Base-by-base conservation (phyloP, 2,113 vertebrate genomes). In the Gopherus flavomarginatus region DNA sequence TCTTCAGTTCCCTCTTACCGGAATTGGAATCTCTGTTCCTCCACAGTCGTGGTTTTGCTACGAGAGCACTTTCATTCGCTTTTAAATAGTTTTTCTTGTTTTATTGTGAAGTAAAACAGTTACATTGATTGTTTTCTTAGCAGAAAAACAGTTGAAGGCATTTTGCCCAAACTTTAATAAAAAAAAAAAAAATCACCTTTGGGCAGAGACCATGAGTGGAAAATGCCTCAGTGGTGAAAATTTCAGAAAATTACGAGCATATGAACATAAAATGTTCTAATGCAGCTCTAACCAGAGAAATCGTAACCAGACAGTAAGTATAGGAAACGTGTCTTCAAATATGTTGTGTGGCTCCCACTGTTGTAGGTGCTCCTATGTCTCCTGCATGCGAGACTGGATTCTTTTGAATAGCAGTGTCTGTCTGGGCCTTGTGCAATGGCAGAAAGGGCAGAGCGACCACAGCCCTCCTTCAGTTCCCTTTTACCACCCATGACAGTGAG, bases 381-480 rank as follows among this genome's bases (percentile, higher is more conserved):
- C 38, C 56, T 78, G n/a, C 13, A 1, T 44, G 42, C 29, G 7
- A 27, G 47, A 6, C 69, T 12, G 11, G 69, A 11, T 16, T 77
- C 38, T 77, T 75, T 38, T 9, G 88, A 65, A 56, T 1, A 53
- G 62, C 3, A 42, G 8, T 6, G 9, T 49, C n/a, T 59, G 52
- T 42, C 65, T 16, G 11, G 4, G 17, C n/a, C 11, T 57, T 24
- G 50, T 16, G 31, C 35, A 6, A 7, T 1, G 14, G 5, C 31
- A 56, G 77, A 44, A 21, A 5, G 21, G 26, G 72, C 47, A 65
- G 44, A 44, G 69, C 16, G 29, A n/a, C 79, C 24, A 21, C 26
- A 16, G 4, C 42, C 24, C 2, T 77, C 83, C 59, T 6, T 6
- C n/a, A 44, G 0, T 29, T 50, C 11, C 1, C 49, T 19, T 38